Percentiles rank a stretch among this genome's conserved stretches.
phyloP scores from a whole-genome alignment of 2,888 invertebrate species.

The Fragum sueziense region DNA sequence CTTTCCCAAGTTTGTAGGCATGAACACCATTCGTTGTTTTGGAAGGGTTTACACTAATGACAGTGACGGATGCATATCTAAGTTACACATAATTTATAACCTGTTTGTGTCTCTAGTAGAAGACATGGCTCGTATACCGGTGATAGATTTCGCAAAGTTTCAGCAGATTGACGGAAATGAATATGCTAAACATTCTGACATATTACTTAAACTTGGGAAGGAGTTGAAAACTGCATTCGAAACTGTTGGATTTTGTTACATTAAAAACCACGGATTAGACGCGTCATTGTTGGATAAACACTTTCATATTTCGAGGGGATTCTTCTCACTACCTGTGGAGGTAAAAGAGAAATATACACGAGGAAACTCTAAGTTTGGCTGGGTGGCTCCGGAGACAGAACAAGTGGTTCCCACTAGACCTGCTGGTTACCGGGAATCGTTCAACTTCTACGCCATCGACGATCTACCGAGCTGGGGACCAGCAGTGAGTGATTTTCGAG shows the following conservation, averaged over 20 bases:
- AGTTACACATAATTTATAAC: no score
- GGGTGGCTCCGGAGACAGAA: constrained; percentile 42
- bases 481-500: constrained; percentile 10
- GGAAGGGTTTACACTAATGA: no score
- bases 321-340: constrained; percentile 50
- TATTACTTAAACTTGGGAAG: no score
- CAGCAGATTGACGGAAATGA: no score
- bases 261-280: constrained; percentile 58
- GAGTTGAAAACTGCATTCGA: constrained; percentile 14
- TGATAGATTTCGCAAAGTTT: no score
- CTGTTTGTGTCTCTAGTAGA: no score
- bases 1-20: no score
- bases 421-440: constrained; percentile 32
- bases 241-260: constrained; percentile 52
- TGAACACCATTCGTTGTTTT: no score
- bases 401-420: constrained; percentile 37
- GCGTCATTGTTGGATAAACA: constrained; percentile 25
- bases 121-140: no score
- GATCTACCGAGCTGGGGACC: constrained; percentile 15
- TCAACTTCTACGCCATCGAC: constrained; percentile 33
- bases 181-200: no score
- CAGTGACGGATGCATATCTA: no score
- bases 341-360: constrained; percentile 40
- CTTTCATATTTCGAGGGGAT: constrained; percentile 32
- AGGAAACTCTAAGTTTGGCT: constrained; percentile 23